These are phyloP conservation scores for Amphiprion clarkii DNA, from an alignment of 2,797 vertebrate genomes.

Conservation along the genomic window DNA sequence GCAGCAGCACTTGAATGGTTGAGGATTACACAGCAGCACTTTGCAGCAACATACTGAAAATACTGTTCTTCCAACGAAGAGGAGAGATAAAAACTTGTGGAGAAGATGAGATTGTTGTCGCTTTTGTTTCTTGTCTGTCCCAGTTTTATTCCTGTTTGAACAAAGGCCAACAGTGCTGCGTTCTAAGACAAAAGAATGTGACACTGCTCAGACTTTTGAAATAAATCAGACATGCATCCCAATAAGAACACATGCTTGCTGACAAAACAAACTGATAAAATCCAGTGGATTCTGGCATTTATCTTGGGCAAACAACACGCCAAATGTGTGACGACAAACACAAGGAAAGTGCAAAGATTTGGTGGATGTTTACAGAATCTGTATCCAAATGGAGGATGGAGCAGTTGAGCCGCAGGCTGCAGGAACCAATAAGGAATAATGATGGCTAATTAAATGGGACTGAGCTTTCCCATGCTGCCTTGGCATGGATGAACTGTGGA, in stretches of 20 bases:
- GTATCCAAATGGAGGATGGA: slow-evolving; percentile 49
- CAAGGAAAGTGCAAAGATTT: slow-evolving; percentile 29
- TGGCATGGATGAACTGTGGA: slow-evolving; percentile 26
- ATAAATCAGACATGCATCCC: slow-evolving; percentile 23
- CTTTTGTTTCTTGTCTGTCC: slow-evolving; percentile 31
- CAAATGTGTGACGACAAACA: slow-evolving; percentile 37
- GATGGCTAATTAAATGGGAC: slow-evolving; percentile 74
- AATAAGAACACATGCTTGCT: slow-evolving; percentile 33
- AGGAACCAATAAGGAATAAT: slow-evolving; percentile 60
- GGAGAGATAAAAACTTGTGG: slow-evolving; percentile 6
- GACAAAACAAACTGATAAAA: slow-evolving; percentile 43
- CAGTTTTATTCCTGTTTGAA: slow-evolving; percentile 40
- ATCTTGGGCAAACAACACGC: slow-evolving; percentile 34
- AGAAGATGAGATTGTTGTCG: slow-evolving; percentile 23
- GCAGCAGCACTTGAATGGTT: slow-evolving; percentile 14
- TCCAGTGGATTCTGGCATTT: slow-evolving; percentile 36
- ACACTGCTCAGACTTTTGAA: slow-evolving; percentile 23
- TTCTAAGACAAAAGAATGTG: slow-evolving; percentile 23
- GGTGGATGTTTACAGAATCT: slow-evolving; percentile 50
- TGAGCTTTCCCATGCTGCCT: slow-evolving; percentile 52
- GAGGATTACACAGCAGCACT: slow-evolving; percentile 9
- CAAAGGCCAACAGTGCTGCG: slow-evolving; percentile 23
- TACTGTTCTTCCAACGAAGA: slow-evolving; percentile 15
- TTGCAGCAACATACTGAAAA: slow-evolving; percentile 7
- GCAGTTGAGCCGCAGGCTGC: slow-evolving; percentile 49